Evolutionary conservation across 2,797 vertebrate genomes (phyloP).

Genomic region (Aratinga solstitialis): DNA sequence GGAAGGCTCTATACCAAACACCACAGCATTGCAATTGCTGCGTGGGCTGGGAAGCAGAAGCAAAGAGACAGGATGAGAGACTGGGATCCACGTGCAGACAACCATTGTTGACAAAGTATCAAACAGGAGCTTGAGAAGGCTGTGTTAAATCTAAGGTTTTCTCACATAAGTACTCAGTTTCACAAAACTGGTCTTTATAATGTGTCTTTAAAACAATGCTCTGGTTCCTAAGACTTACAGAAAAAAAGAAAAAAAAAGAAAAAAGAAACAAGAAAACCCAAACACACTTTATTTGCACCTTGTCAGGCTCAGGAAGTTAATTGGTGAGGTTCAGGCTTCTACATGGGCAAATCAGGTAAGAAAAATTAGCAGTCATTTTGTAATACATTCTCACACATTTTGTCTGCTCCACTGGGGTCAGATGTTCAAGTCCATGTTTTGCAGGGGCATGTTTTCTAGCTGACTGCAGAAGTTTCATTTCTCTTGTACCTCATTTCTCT

Average conservation of each 20-base stretch:
- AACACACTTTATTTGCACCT: not conserved
- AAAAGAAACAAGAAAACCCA: not conserved
- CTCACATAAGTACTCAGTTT: not conserved
- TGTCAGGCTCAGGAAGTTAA: not conserved
- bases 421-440: not conserved
- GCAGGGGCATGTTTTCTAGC: not conserved
- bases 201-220: not conserved
- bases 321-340: not conserved
- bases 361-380: not conserved
- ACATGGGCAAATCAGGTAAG: not conserved
- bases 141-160: not conserved
- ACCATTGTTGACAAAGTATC: not conserved
- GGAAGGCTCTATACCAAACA: not conserved
- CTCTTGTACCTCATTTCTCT: not conserved
- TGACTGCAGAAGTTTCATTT: not conserved
- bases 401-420: not conserved
- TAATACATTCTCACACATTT: not conserved
- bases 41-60: not conserved
- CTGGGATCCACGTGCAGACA: fast-evolving
- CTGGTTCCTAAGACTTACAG: not conserved
- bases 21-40: too few species aligned
- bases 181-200: not conserved
- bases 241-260: not conserved
- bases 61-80: not conserved
- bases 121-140: not conserved